Evolutionary conservation across 2,113 vertebrate species (phyloP).

Genomic region (Phocoena phocoena): DNA sequence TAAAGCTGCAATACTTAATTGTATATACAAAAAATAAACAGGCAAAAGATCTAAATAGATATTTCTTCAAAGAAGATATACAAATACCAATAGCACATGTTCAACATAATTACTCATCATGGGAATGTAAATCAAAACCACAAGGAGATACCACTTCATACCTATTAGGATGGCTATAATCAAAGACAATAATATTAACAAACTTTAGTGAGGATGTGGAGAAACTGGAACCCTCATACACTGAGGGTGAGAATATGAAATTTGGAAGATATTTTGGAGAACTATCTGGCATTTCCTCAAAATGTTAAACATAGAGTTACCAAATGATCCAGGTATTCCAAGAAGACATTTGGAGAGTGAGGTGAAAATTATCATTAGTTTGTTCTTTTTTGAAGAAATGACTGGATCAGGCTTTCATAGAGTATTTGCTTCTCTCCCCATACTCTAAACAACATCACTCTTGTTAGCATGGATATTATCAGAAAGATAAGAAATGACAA

Average conservation of each 20-base stretch:
- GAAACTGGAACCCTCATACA: background rate
- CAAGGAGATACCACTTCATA: background rate
- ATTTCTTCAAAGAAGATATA: background rate
- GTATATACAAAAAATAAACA: background rate
- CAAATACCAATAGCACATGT: background rate
- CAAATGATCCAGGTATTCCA: background rate
- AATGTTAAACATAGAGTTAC: background rate
- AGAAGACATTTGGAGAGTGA: background rate
- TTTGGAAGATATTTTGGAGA: background rate
- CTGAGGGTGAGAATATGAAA: background rate
- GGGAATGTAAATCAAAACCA: background rate
- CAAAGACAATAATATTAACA: background rate
- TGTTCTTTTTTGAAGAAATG: background rate
- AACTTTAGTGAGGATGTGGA: background rate
- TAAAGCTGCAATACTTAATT: background rate
- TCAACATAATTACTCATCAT: background rate
- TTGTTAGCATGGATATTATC: background rate
- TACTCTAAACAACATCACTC: background rate
- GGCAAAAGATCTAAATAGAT: background rate
- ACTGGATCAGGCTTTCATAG: background rate
- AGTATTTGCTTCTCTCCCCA: background rate
- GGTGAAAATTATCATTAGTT: background rate
- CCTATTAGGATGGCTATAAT: background rate
- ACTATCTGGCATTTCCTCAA: background rate
- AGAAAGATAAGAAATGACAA: background rate